Base-by-base conservation (phyloP, 2,888 invertebrate genomes). In the Nomada hirtipes region DNA sequence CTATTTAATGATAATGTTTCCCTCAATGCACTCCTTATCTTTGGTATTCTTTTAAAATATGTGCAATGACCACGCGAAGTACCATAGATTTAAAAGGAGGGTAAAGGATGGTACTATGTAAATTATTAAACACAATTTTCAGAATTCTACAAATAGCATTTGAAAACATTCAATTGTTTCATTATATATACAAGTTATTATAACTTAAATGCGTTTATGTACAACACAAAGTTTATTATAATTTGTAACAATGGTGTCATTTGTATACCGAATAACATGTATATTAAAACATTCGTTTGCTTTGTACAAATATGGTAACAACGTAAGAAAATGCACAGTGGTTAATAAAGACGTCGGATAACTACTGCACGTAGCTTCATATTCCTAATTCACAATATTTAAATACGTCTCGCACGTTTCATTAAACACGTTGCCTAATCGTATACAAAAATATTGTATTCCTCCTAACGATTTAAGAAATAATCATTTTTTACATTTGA, bases 291-390 rank as follows among this genome's bases (percentile, higher is more conserved):
- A 85, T 85, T 85, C 83, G 79, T 83, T 84, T 87, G 87, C 87
- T 86, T 86, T 87, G 76, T 87, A 86, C 85, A 87, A 84, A 82
- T 87, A 87, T 76, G 77, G 44, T 84, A 76, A 82, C 71, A 77
- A 82, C 64, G 72, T 70, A 82, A 76, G 76, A 82, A 74, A 84
- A 79, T 87, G 87, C 87, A 87, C 86, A 84, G 80, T 87, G 87
- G 78, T 82, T 85, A 87, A 87, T 87, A 87, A 87, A 87, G 79
- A 84, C 76, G 80, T 85, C 83, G 73, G 52, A 64, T 77, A 87
- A 85, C 67, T 85, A 85, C 78, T 78, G 74, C 86, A 85, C 77
- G 73, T 76, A 74, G 76, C 79, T 77, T 76, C 75, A 82, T 73
- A 84, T 83, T 70, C 73, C 74, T 84, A 44, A 83, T 73, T 75